These are phyloP conservation scores for Alcis repandata DNA, from an alignment of 2,888 invertebrate genomes.

Conservation along the genomic window DNA sequence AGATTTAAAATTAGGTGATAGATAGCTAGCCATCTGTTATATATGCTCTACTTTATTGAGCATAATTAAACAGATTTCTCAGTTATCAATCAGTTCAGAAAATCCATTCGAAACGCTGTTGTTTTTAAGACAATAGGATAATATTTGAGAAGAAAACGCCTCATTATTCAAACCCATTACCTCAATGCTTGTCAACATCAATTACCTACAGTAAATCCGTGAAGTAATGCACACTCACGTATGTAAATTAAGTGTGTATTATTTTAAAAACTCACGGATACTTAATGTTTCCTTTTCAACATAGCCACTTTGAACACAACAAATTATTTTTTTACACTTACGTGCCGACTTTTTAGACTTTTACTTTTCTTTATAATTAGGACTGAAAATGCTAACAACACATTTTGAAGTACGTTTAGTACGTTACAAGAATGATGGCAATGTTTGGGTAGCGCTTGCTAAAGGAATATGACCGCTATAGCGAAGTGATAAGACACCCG, in stretches of 20 bases:
- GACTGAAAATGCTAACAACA: too few species aligned
- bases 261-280: slow-evolving; percentile 25
- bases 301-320: neutral
- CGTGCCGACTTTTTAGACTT: too few species aligned
- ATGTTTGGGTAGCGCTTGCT: neutral
- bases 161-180: slow-evolving; percentile 26
- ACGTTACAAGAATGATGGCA: neutral
- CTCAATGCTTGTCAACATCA: slow-evolving; percentile 13
- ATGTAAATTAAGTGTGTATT: neutral
- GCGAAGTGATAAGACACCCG: neutral
- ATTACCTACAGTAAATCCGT: slow-evolving; percentile 3
- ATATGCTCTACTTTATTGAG: too few species aligned
- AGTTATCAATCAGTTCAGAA: neutral
- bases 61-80: too few species aligned
- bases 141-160: slow-evolving; percentile 11
- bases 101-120: neutral
- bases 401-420: too few species aligned
- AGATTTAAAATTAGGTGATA: too few species aligned
- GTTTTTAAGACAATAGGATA: neutral
- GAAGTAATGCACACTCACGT: slow-evolving; percentile 28
- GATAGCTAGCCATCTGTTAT: too few species aligned
- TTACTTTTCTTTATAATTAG: too few species aligned
- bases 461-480: neutral
- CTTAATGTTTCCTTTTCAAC: slow-evolving; percentile 8
- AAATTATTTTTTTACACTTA: neutral